Conservation (phyloP, 2,797 vertebrate species). For the Poeciliopsis presidionis region DNA sequence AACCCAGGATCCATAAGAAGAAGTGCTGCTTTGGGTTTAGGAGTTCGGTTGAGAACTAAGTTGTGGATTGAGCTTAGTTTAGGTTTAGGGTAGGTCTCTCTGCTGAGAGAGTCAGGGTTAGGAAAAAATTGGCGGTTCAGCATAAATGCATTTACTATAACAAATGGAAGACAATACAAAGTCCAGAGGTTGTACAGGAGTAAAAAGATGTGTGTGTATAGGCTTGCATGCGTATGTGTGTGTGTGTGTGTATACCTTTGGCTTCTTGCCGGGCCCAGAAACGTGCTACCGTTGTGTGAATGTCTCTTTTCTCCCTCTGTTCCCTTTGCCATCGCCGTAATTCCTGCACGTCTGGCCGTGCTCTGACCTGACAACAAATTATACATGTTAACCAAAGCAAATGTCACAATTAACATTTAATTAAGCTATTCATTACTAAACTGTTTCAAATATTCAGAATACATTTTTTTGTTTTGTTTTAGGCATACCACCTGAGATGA, state of each 20-base stretch:
- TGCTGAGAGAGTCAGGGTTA: too few species aligned
- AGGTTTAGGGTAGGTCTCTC: too few species aligned
- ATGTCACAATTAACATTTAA: constrained; percentile 38
- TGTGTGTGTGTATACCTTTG: constrained; percentile 77
- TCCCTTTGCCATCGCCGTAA: constrained; percentile 91
- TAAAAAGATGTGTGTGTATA: too few species aligned
- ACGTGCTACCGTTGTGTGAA: constrained; percentile 75
- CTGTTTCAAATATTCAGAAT: neutral
- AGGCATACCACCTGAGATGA: neutral
- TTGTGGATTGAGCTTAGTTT: too few species aligned
- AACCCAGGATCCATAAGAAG: too few species aligned
- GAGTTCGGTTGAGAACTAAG: too few species aligned
- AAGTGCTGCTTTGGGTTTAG: too few species aligned
- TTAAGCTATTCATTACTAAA: constrained; percentile 12
- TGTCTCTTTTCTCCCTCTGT: constrained; percentile 81
- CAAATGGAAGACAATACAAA: too few species aligned
- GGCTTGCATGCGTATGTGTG: neutral
- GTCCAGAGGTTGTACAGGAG: too few species aligned
- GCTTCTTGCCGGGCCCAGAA: constrained; percentile 88
- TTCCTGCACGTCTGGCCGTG: constrained; percentile 86
- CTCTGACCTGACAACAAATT: constrained; percentile 80
- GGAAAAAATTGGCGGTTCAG: too few species aligned
- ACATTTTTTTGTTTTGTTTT: neutral
- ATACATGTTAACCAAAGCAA: constrained; percentile 12
- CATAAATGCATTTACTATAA: too few species aligned